Base-by-base conservation (phyloP, 92 coral and sea anemone species). In the Blastomussa wellsi region DNA sequence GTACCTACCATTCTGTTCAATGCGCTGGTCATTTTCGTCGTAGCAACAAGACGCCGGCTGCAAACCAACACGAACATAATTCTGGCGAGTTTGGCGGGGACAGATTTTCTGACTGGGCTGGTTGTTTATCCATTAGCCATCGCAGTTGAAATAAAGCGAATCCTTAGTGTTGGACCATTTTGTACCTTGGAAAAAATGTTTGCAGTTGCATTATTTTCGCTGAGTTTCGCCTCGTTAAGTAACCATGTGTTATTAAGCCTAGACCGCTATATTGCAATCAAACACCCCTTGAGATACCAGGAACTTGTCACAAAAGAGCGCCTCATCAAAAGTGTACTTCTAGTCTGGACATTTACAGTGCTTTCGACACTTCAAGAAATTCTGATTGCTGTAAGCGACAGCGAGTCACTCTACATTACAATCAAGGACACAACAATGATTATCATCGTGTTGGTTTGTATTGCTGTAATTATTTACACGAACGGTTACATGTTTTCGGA, bases 251-350 rank as follows among this genome's bases (percentile, higher is more conserved):
- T 81, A 39, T 17, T 76, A 22, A 51, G 80, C 66, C 7, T 76
- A 12, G 66, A 76, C 32, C 80, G 82, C 24, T 60, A 59, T 32
- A 64, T 79, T 0, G 82, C 82, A 9, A 60, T 38, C 26, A 79
- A 62, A 39, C 7, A 79, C 9, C 13, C 82, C n/a, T 41, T 79
- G 53, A 79, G 72, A 11, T 60, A 79, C 72, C 72, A 11, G 55
- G 70, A 36, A 4, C 37, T 79, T 79, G 82, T 79, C 42, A 79
- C 82, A 5, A 62, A 60, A 79, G 38, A 26, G 37, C 52, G 82
- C 15, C 20, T 79, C 5, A 32, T 17, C 13, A 49, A n/a, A 1
- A 60, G 26, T 11, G 79, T 74, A 16, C 12, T 74, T 74, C 33
- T 17, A 3, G 38, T 39, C 0, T 74, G 24, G 38, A 36, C 57